Percentiles rank a stretch among this genome's conserved stretches.
Evolutionary conservation across 2,888 invertebrate species (phyloP).

Genomic region (Epinotia bilunana): DNA sequence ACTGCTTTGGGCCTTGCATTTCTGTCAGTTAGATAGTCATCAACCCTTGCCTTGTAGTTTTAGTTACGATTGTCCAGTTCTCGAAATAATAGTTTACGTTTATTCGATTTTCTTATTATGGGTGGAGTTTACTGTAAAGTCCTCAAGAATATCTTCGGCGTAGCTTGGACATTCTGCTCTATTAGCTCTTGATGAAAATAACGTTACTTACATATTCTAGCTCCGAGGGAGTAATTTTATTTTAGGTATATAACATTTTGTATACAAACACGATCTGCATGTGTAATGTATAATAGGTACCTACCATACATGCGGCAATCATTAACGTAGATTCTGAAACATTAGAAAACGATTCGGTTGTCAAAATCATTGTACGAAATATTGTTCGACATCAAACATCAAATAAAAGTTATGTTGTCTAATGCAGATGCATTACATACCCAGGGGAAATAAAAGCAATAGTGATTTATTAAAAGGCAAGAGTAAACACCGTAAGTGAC

Average conservation of each 20-base stretch:
- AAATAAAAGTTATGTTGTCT: not conserved
- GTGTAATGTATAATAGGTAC: not conserved
- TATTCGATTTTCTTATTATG: no score
- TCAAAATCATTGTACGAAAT: no score
- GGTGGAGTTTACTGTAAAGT: not conserved
- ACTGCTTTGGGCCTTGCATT: no score
- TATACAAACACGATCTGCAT: not conserved
- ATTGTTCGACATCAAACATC: not conserved
- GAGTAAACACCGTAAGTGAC: not conserved
- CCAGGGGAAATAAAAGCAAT: not conserved
- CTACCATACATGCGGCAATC: no score
- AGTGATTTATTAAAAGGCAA: not conserved
- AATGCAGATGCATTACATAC: no score
- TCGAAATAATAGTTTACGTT: no score
- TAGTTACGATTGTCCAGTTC: no score
- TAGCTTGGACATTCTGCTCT: slow-evolving; percentile 1
- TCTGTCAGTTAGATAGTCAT: no score
- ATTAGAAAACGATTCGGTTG: no score
- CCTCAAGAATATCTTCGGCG: not conserved
- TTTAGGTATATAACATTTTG: not conserved
- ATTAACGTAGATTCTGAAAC: no score
- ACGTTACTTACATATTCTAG: not conserved
- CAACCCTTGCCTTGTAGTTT: no score
- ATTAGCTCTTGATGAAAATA: slow-evolving; percentile 18
- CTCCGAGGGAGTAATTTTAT: not conserved